These are phyloP conservation scores for Vulpes ferrilata DNA, from an alignment of 2,113 vertebrate species.

Conservation along the genomic window DNA sequence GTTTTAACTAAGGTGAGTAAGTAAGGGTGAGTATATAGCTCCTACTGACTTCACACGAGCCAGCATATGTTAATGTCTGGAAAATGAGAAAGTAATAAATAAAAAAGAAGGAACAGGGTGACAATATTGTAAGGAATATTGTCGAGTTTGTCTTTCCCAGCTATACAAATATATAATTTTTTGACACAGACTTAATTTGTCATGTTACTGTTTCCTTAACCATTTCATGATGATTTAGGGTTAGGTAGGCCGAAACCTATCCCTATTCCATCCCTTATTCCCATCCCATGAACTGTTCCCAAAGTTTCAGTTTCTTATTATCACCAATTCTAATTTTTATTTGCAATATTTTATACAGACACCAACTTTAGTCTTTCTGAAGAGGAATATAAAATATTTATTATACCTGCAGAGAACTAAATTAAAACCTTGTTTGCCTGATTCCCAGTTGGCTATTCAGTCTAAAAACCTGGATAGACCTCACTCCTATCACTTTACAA, in stretches of 20 bases:
- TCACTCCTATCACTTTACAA: not conserved
- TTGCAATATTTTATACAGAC: not conserved
- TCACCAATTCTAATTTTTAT: not conserved
- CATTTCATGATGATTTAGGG: not conserved
- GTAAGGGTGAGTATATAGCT: not conserved
- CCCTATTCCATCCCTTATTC: rapidly evolving
- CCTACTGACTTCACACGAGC: not conserved
- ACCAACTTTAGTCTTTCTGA: not conserved
- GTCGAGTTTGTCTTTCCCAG: not conserved
- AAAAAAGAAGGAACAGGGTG: not conserved
- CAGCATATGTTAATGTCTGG: not conserved
- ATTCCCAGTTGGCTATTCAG: not conserved
- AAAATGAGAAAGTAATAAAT: not conserved
- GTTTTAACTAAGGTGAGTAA: not conserved
- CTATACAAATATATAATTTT: not conserved
- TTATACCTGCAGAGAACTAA: not conserved
- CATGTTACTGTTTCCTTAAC: not conserved
- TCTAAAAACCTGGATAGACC: not conserved
- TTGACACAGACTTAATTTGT: not conserved
- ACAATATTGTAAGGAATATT: not conserved
- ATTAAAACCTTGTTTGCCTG: not conserved
- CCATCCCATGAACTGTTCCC: not conserved
- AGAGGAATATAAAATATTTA: not conserved
- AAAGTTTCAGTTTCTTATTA: not conserved
- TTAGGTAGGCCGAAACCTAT: not conserved